Evolutionary conservation across 2,888 invertebrate species (phyloP), one percentile per base, ranked within the genome.

Genomic region (Perithous albicinctus): DNA sequence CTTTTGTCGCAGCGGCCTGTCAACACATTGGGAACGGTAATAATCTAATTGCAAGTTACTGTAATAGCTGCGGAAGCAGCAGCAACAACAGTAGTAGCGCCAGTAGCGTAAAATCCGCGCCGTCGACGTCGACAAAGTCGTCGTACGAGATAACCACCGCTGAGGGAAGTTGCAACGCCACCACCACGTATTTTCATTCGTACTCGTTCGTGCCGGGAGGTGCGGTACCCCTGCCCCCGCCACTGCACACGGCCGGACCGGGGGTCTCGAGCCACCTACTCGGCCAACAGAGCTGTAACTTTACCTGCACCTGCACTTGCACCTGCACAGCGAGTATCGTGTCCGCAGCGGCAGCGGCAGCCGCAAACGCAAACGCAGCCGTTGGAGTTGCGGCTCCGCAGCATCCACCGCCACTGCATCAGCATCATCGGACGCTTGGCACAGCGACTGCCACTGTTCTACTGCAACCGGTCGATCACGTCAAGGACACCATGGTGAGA

Each of bases 161-260:
- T 85, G 88, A 89, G 84, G 82, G 89, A 90, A 89, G 88, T 88
- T 79, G 86, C 79, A 88, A 90, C 88, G 87, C 90, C 89, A 90
- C 90, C 92, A 92, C 92, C 91, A 92, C 92, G 92, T 92, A 92
- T 92, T 92, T 92, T 92, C 92, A 92, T 89, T 92, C 92, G 92
- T 92, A 92, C 86, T 91, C 92, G 89, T 92, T 92, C 86, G 91
- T 92, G 90, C 92, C 92, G 92, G 92, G 92, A 89, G 92, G 91
- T 91, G 91, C 90, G 92, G 91, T 91, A 90, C 90, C 90, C 88
- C 89, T 90, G 90, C 90, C 89, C 86, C 91, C 91, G 90, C 91
- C 91, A 86, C 87, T 91, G 85, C 87, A 88, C 78, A 81, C 83
- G 69, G 86, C 86, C 85, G 85, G 88, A 86, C 87, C 89, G 86